Percentiles rank a stretch among this genome's conserved stretches.
Evolutionary conservation across 2,888 invertebrate genomes (phyloP).

Genomic region (Scaptomyza polygonia): DNA sequence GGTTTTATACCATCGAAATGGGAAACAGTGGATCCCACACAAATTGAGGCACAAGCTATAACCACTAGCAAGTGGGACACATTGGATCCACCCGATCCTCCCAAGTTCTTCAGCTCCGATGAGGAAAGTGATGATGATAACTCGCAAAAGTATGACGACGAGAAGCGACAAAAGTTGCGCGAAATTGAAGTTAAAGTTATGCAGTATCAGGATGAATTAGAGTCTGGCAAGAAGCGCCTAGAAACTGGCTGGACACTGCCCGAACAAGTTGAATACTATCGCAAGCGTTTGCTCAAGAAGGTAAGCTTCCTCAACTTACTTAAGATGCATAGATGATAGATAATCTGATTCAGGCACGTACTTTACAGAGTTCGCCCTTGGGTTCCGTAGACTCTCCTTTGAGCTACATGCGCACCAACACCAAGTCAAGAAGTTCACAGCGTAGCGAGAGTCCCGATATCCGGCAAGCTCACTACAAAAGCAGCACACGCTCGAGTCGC

Average conservation of each 20-base stretch:
- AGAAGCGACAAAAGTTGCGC: constrained; percentile 90
- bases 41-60: constrained; percentile 92
- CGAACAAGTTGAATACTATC: constrained; percentile 95
- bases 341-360: background rate
- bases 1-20: constrained; percentile 96
- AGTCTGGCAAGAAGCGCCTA: constrained; percentile 91
- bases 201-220: constrained; percentile 98
- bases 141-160: constrained; percentile 87
- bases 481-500: constrained; percentile 70
- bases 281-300: constrained; percentile 94
- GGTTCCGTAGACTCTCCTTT: constrained; percentile 75
- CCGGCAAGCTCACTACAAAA: constrained; percentile 36
- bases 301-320: constrained; percentile 82
- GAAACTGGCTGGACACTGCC: constrained; percentile 90
- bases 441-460: constrained; percentile 74
- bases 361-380: constrained; percentile 55
- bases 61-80: constrained; percentile 95
- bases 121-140: constrained; percentile 82
- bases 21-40: constrained; percentile 97
- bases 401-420: constrained; percentile 55
- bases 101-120: constrained; percentile 82
- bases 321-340: too few species aligned
- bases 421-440: constrained; percentile 54
- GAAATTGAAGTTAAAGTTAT: constrained; percentile 98
- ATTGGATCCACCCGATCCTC: constrained; percentile 86